Percentiles rank a stretch among this genome's conserved stretches.
These are phyloP conservation scores for Copidosoma floridanum DNA, from an alignment of 1,140 invertebrate genomes.

Conservation along the genomic window DNA sequence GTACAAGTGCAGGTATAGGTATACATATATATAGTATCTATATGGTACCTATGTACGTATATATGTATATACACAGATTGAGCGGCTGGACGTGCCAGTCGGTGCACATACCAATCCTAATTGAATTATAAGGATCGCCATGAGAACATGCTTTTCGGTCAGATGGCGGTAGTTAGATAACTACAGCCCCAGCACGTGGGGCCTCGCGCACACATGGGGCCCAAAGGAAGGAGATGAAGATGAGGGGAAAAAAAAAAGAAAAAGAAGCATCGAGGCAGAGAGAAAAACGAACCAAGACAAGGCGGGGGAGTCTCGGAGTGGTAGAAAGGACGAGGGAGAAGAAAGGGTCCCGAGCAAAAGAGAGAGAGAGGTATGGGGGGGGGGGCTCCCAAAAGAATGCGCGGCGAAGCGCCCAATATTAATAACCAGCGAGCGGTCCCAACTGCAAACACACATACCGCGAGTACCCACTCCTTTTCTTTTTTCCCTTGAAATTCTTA, in stretches of 20 bases:
- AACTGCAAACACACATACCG: not conserved
- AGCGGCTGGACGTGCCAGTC: no score
- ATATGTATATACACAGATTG: no score
- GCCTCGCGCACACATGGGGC: constrained; percentile 16
- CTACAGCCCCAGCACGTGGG: no score
- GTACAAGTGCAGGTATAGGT: no score
- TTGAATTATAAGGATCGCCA: constrained; percentile 20
- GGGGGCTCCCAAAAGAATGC: constrained; percentile 4
- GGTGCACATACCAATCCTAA: constrained; percentile 12
- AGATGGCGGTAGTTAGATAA: constrained; percentile 18
- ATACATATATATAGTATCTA: no score
- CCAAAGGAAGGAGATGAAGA: constrained; percentile 22
- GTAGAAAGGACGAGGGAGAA: no score
- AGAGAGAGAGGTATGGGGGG: no score
- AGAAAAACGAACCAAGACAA: not conserved
- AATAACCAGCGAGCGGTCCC: not conserved
- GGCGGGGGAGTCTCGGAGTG: no score
- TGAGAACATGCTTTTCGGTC: constrained; percentile 1
- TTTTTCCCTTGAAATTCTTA: no score
- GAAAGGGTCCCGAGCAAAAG: no score
- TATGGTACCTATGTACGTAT: no score
- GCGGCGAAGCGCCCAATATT: constrained; percentile 1
- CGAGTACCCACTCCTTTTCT: not conserved
- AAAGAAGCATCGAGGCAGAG: not conserved
- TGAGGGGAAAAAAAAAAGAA: not conserved